Base-by-base conservation (phyloP, 2,797 vertebrate genomes). In the Pyrocephalus nanus region DNA sequence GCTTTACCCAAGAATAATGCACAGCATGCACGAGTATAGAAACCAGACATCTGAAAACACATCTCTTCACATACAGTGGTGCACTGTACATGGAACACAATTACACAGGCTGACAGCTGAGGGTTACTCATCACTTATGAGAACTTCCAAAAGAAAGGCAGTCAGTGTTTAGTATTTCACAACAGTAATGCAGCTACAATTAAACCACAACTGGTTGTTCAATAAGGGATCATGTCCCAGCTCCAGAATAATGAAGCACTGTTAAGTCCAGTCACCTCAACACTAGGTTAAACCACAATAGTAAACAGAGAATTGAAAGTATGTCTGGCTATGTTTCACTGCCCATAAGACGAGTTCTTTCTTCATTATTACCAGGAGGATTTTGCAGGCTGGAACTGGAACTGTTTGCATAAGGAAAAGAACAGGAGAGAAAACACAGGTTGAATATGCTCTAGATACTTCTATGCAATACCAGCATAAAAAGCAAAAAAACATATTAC, bases 271-370 rank as follows among this genome's bases (percentile, higher is more conserved):
- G 62, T 82, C 36, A 78, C 75, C 60, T 57, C 66, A 86, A 50
- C 14, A 34, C 16, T 64, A 64, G 42, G 70, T 86, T 92, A 84
- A 84, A 79, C 51, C 30, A 79, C 64, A 81, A 40, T 1, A 80
- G 65, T 40, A 82, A 72, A 69, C 15, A 62, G 32, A 87, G 77
- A 66, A 90, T 7, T 60, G 15, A 47, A 87, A 62, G n/a, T 27
- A 69, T 20, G 4, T 48, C 53, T 64, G 53, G 48, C 62, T 97
- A 96, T 3, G 57, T 93, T 91, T 96, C 96, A 80, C 70, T 70
- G 50, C 80, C 34, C 65, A 98, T 61, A 55, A 98, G 97, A 69
- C 3, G 62, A 92, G 95, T 66, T 91, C 20, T 92, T 81, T 98
- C 98, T 92, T 97, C 96, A 7, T 95, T 92, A 74, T 81, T 95